phyloP scores from a whole-genome alignment of 2,888 invertebrate genomes.

The Scaptomyza reducta region DNA sequence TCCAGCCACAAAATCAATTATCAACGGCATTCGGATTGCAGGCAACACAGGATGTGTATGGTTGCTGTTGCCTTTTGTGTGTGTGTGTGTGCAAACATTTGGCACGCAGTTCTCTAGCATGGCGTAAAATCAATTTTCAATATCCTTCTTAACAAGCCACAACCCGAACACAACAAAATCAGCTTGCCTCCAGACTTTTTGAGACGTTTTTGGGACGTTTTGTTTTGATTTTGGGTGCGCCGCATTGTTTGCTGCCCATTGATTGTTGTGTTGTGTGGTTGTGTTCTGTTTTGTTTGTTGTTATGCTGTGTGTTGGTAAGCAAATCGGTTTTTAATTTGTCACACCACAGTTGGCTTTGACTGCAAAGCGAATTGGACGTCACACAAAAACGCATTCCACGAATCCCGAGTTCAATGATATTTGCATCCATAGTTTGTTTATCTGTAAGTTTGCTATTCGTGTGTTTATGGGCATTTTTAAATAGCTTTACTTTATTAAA shows the following conservation, averaged over 20 bases:
- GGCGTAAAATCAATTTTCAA: constrained; percentile 77
- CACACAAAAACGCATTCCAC: constrained; percentile 51
- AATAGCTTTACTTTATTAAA: constrained; percentile 62
- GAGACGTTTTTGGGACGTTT: constrained; percentile 45
- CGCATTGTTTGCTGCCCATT: constrained; percentile 36
- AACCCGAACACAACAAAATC: constrained; percentile 35
- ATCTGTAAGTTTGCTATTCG: neutral
- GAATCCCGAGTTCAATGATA: constrained; percentile 67
- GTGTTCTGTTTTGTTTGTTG: constrained; percentile 18
- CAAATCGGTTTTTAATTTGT: constrained; percentile 72
- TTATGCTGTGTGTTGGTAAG: constrained; percentile 38
- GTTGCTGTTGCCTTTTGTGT: constrained; percentile 12
- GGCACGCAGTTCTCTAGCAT: constrained; percentile 53
- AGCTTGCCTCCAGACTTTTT: constrained; percentile 47
- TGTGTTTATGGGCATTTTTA: neutral
- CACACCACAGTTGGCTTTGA: constrained; percentile 57
- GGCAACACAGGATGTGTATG: constrained; percentile 5
- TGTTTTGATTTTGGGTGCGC: constrained; percentile 65
- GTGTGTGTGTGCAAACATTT: constrained; percentile 68
- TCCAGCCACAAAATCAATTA: constrained; percentile 82
- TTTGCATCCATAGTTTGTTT: constrained; percentile 50
- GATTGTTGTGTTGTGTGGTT: constrained; percentile 3
- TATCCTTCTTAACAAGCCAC: constrained; percentile 72
- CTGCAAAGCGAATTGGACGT: constrained; percentile 62
- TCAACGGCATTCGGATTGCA: constrained; percentile 68